Evolutionary conservation across 2,113 vertebrate genomes (phyloP), one percentile per base, ranked within the genome.

Genomic region (Nanorana parkeri): DNA sequence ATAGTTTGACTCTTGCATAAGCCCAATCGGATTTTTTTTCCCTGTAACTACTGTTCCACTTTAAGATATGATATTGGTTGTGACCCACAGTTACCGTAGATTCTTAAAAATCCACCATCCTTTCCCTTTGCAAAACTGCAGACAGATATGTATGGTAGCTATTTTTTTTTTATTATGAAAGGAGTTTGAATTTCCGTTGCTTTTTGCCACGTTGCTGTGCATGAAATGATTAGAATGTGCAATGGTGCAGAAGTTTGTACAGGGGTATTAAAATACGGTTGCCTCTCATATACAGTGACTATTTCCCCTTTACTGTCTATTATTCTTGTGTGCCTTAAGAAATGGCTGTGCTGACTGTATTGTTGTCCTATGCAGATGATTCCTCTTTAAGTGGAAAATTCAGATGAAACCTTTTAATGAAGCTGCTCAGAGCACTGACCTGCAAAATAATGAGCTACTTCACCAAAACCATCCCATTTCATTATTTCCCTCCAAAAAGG

Each of bases 231-330:
- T 55, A 69, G 36, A 26, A n/a, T 24, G 24, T 15, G 26, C 66
- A 29, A n/a, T 63, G 60, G 21, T 54, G 4, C 16, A 66, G 21
- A 56, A 17, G 4, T 67, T 82, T 67, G 63, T 60, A 68, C n/a
- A 60, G 54, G 68, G 60, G 20, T 17, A 21, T 72, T 54, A 64
- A 8, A 13, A 32, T 16, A 51, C 52, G 24, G 61, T 32, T 26
- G 24, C 41, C 24, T 66, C 16, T 20, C 41, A 32, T 65, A 81
- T 26, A 24, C 23, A 51, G 21, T 68, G 26, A 61, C 54, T 92
- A 26, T 41, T 91, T 93, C 94, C 94, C 93, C 95, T 96, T 97
- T 92, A 91, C 95, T 94, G 93, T 95, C 91, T 94, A 91, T 91
- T 92, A 91, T 93, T 47, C 94, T 94, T 94, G 93, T 94, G 94